Conservation (phyloP, 2,888 invertebrate species). For the Pterostichus niger region DNA sequence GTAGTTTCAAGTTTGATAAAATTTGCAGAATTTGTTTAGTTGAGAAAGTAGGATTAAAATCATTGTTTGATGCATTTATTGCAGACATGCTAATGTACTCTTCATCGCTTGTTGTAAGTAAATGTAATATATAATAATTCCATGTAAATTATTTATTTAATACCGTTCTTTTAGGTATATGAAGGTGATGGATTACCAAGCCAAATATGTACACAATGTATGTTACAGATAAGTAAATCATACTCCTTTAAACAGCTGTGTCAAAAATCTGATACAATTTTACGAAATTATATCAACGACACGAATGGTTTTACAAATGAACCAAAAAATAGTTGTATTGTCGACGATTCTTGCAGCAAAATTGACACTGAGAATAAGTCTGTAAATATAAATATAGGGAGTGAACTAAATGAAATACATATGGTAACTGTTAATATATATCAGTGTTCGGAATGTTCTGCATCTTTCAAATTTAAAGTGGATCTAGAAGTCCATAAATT, state of each 20-base stretch:
- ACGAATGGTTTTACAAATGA: conserved; percentile 20
- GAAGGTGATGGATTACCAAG: conserved; percentile 75
- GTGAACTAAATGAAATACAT: conserved; percentile 47
- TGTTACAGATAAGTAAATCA: conserved; percentile 74
- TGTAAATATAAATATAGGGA: conserved; percentile 13
- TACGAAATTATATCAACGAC: conserved; percentile 73
- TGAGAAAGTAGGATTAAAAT: conserved; percentile 77
- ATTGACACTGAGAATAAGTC: not conserved
- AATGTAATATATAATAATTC: not conserved
- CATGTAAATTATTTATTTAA: not conserved
- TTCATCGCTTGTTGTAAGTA: conserved; percentile 75
- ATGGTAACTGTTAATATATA: conserved; percentile 25
- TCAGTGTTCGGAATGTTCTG: conserved; percentile 53
- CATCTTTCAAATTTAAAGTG: conserved; percentile 58
- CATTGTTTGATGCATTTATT: conserved; percentile 77
- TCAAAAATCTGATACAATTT: conserved; percentile 75
- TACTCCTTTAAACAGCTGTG: conserved; percentile 75
- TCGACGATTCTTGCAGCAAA: not conserved
- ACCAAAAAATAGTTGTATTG: not conserved
- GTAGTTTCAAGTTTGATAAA: conserved; percentile 73
- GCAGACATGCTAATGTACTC: conserved; percentile 78
- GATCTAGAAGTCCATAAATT: conserved; percentile 66
- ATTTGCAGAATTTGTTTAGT: conserved; percentile 78
- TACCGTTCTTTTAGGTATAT: conserved; percentile 71
- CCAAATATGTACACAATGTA: conserved; percentile 75